Evolutionary conservation across 2,113 vertebrate species (phyloP), one percentile per base, ranked within the genome.

Genomic region (Dipodomys stephensi): DNA sequence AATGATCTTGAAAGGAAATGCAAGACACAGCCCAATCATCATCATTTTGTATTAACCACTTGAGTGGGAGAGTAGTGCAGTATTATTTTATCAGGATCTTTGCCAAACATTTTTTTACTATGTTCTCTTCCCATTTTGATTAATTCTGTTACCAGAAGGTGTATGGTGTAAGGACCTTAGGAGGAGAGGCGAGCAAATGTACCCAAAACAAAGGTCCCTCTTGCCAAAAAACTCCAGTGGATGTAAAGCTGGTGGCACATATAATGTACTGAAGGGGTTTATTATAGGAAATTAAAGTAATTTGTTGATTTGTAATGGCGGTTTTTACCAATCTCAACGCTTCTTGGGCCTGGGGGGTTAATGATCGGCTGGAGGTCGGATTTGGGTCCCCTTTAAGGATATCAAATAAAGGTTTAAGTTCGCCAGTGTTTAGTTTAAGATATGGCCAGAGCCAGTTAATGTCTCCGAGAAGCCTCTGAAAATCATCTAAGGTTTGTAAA

Each of bases 361-460:
- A 4, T 1, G 11, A 6, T 4, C 44, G 25, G 0, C 23, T 11
- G 13, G 44, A 77, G 2, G 4, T 4, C 0, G 27, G 74, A 30
- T 77, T 44, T 4, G 74, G 6, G 27, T 77, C 44, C 6, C 74
- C 74, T 28, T 49, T 49, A 4, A 77, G 27, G 4, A 49, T 30
- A 2, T 77, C 27, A 20, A 77, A 77, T 1, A 74, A 39, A 9
- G 39, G 73, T 27, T 74, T 74, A 25, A 44, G 23, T 27, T 74
- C 39, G 1, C 74, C 74, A 8, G 74, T 77, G 74, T 13, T 77
- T 16, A 77, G 11, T 49, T 49, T 77, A 15, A 53, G 27, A 1
- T 74, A 77, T 0, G 74, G 74, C 2, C 44, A 0, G 1, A 77
- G 44, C 44, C 44, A 49, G 16, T 77, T 77, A 27, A 77, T 77